Evolutionary conservation across 1,140 invertebrate genomes (phyloP).

Genomic region (Cheumatopsyche charites): DNA sequence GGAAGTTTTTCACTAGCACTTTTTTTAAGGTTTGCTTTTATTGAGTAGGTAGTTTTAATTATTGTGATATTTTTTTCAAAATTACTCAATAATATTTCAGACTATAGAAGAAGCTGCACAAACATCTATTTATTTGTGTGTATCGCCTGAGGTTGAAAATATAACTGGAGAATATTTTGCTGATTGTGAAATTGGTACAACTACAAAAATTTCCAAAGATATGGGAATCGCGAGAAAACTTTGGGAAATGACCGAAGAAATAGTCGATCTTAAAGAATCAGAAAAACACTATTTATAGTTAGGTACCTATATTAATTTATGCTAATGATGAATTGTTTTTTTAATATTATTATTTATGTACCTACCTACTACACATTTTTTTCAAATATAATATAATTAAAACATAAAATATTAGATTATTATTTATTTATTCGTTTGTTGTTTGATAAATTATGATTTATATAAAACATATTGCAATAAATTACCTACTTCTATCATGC

Average conservation of each 20-base stretch:
- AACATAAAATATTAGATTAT: too few relatives aligned
- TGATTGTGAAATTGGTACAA: conserved; percentile 73
- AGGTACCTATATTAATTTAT: too few relatives aligned
- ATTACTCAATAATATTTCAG: conserved; percentile 61
- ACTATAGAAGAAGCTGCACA: conserved; percentile 79
- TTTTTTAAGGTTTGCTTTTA: not conserved
- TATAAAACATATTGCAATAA: too few relatives aligned
- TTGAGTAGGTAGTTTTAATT: too few relatives aligned
- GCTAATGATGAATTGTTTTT: too few relatives aligned
- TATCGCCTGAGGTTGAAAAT: conserved; percentile 74
- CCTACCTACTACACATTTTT: too few relatives aligned
- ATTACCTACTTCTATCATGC: too few relatives aligned
- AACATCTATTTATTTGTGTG: conserved; percentile 78
- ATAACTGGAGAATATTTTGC: conserved; percentile 83
- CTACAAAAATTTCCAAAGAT: conserved; percentile 69
- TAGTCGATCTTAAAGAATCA: conserved; percentile 69
- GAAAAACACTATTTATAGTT: conserved; percentile 53
- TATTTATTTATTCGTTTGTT: too few relatives aligned
- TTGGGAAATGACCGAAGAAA: conserved; percentile 79
- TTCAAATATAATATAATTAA: too few relatives aligned
- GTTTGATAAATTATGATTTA: too few relatives aligned
- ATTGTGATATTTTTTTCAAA: too few relatives aligned
- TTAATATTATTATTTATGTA: too few relatives aligned
- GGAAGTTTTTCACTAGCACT: not conserved
- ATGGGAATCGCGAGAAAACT: conserved; percentile 74